These are phyloP conservation scores for Sebastolobus alascanus DNA, from an alignment of 2,797 vertebrate genomes.

Conservation along the genomic window DNA sequence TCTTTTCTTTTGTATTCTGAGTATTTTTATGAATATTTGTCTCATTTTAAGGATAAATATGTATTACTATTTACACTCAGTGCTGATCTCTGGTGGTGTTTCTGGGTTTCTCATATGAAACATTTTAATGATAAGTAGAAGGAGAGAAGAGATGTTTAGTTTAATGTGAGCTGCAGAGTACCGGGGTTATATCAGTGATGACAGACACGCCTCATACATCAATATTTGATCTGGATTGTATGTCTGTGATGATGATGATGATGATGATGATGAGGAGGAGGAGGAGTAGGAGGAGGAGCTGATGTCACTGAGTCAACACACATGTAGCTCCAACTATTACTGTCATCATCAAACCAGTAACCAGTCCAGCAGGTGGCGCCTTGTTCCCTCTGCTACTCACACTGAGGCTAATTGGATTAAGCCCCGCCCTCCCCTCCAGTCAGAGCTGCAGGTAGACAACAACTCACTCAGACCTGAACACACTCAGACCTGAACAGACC, in stretches of 20 bases:
- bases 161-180: neutral
- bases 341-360: neutral
- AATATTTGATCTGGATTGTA: neutral
- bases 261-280: neutral
- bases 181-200: too few species aligned
- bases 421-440: conserved; percentile 37
- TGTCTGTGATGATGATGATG: neutral
- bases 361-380: conserved; percentile 39
- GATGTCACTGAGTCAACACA: neutral
- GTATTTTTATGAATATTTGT: too few species aligned
- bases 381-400: neutral
- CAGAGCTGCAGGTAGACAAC: conserved; percentile 29
- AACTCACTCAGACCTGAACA: neutral
- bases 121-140: too few species aligned
- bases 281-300: neutral
- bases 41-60: too few species aligned
- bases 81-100: too few species aligned
- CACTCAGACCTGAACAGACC: neutral
- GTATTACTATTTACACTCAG: too few species aligned
- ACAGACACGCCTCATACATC: neutral
- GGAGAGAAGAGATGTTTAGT: too few species aligned
- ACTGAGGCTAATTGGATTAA: conserved; percentile 64
- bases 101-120: too few species aligned
- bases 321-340: neutral
- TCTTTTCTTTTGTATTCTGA: too few species aligned